Evolutionary conservation across 2,797 vertebrate species (phyloP).

Genomic region (Miichthys miiuy): DNA sequence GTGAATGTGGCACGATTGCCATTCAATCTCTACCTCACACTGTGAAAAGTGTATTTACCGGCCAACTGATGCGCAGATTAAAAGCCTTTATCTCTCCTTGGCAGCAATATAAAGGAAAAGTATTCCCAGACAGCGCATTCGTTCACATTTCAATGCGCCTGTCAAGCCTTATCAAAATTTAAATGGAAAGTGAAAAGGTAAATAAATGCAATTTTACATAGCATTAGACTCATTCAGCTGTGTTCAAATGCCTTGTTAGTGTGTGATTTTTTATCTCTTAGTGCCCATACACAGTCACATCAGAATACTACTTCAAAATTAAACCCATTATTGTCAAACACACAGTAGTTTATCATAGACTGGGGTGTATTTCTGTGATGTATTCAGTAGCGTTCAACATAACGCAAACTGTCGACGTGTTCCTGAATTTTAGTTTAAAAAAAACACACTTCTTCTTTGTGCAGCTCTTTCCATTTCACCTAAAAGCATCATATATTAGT

Average conservation of each 20-base stretch:
- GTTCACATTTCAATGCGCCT: slow-evolving; percentile 59
- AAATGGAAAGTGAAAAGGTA: slow-evolving; percentile 49
- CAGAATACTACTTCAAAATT: not conserved
- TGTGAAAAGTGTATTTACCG: slow-evolving; percentile 65
- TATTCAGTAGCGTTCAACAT: not conserved
- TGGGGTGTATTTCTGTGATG: not conserved
- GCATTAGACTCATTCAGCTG: slow-evolving; percentile 11
- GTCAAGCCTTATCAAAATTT: slow-evolving; percentile 26
- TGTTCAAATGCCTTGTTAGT: not conserved
- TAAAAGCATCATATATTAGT: not conserved
- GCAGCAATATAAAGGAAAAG: slow-evolving; percentile 62
- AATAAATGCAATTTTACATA: slow-evolving; percentile 33
- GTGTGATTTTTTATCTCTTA: not conserved
- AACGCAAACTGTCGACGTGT: not conserved
- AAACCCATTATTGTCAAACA: not conserved
- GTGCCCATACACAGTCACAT: not conserved
- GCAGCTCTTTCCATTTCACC: not conserved
- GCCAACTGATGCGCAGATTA: slow-evolving; percentile 74
- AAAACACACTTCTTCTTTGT: not conserved
- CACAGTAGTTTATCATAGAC: not conserved
- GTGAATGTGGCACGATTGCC: slow-evolving; percentile 37
- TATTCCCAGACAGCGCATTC: slow-evolving; percentile 50
- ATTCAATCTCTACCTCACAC: slow-evolving; percentile 46
- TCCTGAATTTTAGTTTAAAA: not conserved
- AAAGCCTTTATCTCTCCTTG: slow-evolving; percentile 70